phyloP scores from a whole-genome alignment of 2,888 invertebrate genomes.

The Neria commutata region DNA sequence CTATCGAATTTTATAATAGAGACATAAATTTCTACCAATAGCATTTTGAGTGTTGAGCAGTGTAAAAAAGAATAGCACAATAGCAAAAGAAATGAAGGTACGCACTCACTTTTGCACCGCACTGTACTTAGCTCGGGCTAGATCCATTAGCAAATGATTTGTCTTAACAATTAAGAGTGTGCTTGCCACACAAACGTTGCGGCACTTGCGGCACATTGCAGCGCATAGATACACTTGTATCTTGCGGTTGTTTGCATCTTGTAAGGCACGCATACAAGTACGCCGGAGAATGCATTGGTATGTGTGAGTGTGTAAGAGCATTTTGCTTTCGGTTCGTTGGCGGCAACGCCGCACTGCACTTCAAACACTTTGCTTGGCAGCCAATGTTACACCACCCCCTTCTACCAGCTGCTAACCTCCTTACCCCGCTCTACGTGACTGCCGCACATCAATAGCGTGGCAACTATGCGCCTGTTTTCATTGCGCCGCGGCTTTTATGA shows the following conservation, averaged over 20 bases:
- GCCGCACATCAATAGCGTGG: no score
- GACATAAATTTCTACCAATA: no score
- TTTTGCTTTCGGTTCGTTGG: neutral
- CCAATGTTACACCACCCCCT: no score
- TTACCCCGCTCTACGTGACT: no score
- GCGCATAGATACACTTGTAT: neutral
- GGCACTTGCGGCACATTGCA: neutral
- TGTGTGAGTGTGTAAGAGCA: neutral
- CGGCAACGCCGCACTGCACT: neutral
- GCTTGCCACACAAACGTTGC: slow-evolving; percentile 1
- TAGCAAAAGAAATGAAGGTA: neutral
- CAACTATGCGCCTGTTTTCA: neutral
- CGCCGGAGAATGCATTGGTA: no score
- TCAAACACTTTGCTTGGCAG: neutral
- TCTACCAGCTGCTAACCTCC: no score
- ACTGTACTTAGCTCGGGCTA: slow-evolving; percentile 41
- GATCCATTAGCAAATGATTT: slow-evolving; percentile 52
- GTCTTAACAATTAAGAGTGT: slow-evolving; percentile 50
- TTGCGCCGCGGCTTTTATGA: neutral
- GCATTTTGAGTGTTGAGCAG: no score
- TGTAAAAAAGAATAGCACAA: no score
- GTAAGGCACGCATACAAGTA: no score
- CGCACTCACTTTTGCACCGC: neutral
- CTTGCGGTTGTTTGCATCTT: neutral
- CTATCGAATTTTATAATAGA: no score